Percentiles rank a stretch among this genome's conserved stretches.
Evolutionary conservation across 2,888 invertebrate species (phyloP).

Genomic region (Trypoxylon attenuatum): DNA sequence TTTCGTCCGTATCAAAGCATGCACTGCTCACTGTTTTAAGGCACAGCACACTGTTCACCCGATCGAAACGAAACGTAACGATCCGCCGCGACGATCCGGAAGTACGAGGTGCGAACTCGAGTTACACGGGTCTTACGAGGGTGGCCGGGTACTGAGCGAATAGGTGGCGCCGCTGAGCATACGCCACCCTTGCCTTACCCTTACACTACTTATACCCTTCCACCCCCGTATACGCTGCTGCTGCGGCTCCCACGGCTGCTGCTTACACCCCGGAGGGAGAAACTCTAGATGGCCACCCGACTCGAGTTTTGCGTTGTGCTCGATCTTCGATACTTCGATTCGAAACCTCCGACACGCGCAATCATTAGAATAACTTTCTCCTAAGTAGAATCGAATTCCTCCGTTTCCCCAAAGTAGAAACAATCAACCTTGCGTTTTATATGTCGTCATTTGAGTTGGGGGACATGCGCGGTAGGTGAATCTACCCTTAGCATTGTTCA

Average conservation of each 20-base stretch:
- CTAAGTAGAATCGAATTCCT: no score
- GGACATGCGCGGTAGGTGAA: no score
- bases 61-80: constrained; percentile 39
- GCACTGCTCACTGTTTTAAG: constrained; percentile 56
- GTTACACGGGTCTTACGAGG: constrained; percentile 56
- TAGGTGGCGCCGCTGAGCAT: constrained; percentile 64
- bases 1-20: constrained; percentile 44
- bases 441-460: no score
- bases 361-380: no score
- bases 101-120: constrained; percentile 46
- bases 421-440: no score
- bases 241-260: background rate
- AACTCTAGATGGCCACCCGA: no score
- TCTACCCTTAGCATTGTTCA: no score
- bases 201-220: constrained; percentile 24
- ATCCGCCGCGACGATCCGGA: constrained; percentile 55
- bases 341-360: no score
- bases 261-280: background rate
- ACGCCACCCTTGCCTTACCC: constrained; percentile 50
- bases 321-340: no score
- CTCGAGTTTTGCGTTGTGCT: no score
- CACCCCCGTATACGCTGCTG: constrained; percentile 11
- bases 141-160: constrained; percentile 62
- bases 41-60: constrained; percentile 44
- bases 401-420: no score